A percentile compares a stretch with the other conserved stretches of the same genome.
Conservation (phyloP, 2,113 vertebrate species). For the Thamnaconus septentrionalis region DNA sequence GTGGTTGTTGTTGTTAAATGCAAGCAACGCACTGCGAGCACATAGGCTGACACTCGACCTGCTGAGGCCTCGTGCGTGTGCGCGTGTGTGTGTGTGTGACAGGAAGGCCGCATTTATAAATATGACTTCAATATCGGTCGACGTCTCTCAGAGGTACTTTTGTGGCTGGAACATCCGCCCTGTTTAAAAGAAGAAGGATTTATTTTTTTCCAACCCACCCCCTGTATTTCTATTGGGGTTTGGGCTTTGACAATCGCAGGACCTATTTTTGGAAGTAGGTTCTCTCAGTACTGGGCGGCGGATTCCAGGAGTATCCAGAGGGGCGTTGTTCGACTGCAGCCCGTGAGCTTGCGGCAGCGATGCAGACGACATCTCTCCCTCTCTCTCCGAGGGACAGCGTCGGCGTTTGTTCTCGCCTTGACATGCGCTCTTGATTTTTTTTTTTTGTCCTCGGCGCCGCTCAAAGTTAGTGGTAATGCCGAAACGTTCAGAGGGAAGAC, state of each 20-base stretch:
- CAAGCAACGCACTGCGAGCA: slow-evolving; percentile 23
- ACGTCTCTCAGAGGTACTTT: slow-evolving; percentile 2
- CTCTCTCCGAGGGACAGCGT: slow-evolving; percentile 1
- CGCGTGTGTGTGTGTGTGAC: neutral
- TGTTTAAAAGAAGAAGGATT: too few species aligned
- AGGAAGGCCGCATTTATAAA: slow-evolving; percentile 7
- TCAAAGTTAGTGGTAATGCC: slow-evolving; percentile 5
- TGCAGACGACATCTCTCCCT: too few species aligned
- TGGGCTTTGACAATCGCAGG: slow-evolving; percentile 6
- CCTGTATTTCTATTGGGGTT: slow-evolving; percentile 6
- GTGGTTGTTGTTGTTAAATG: slow-evolving; percentile 25
- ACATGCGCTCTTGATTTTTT: slow-evolving; percentile 4
- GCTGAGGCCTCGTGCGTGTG: neutral
- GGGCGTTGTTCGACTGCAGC: too few species aligned
- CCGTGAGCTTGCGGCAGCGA: too few species aligned
- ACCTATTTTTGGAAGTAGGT: slow-evolving; percentile 16
- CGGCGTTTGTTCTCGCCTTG: slow-evolving; percentile 21
- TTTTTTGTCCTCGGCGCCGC: neutral
- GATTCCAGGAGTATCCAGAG: too few species aligned
- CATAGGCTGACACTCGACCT: slow-evolving; percentile 1
- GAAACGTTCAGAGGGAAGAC: slow-evolving; percentile 4
- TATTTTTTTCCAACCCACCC: slow-evolving; percentile 8
- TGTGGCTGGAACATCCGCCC: slow-evolving; percentile 7
- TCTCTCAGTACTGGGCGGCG: neutral
- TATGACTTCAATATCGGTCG: slow-evolving; percentile 20